These are phyloP conservation scores for Holacanthus passer DNA, from an alignment of 2,113 vertebrate species.

Conservation along the genomic window DNA sequence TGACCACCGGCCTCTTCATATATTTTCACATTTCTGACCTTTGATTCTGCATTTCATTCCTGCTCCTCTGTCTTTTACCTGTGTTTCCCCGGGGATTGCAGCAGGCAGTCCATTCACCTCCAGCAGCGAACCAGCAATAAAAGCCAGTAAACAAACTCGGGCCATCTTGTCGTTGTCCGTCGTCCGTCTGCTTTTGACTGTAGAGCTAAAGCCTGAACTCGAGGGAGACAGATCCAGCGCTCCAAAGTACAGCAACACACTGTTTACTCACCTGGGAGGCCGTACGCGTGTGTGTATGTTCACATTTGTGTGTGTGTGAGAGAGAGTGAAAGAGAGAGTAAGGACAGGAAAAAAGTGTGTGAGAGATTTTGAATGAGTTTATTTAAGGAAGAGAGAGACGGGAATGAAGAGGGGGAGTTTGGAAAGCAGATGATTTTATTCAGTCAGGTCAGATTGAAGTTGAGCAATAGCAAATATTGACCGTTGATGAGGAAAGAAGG, in stretches of 20 bases:
- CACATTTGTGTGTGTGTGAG: conserved; percentile 12
- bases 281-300: conserved; percentile 5
- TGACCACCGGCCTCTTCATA: background rate
- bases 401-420: background rate
- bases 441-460: background rate
- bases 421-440: background rate
- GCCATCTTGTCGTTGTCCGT: conserved; percentile 68
- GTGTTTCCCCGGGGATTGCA: conserved; percentile 56
- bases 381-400: background rate
- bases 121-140: conserved; percentile 59
- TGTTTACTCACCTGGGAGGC: conserved; percentile 71
- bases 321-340: background rate
- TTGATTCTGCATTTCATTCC: background rate
- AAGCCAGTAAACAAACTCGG: conserved; percentile 55
- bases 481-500: conserved; percentile 2
- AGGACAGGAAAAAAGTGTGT: background rate
- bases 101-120: conserved; percentile 28
- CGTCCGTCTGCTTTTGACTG: conserved; percentile 17
- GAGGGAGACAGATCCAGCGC: conserved; percentile 27
- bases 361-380: background rate
- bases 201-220: conserved; percentile 20
- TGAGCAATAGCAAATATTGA: conserved; percentile 56
- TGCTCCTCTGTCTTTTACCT: conserved; percentile 50
- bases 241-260: conserved; percentile 81
- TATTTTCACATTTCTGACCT: background rate